Base-by-base conservation (phyloP, 2,888 invertebrate species). In the Trissolcus japonicus region DNA sequence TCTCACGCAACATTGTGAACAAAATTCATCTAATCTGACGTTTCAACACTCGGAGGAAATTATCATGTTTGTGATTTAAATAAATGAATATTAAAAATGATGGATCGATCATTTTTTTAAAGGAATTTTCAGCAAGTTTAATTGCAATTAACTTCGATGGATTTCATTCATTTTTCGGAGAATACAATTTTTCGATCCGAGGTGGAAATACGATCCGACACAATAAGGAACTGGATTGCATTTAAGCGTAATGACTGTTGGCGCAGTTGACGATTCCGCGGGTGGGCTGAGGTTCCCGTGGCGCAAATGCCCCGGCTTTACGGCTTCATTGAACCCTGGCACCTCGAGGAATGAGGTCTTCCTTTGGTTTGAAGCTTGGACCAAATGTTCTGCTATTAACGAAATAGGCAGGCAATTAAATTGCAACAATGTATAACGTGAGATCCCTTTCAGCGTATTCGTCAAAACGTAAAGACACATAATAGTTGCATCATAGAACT, bases 211-310 rank as follows among this genome's bases (percentile, higher is more conserved):
- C 4, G 35, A 35, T 35, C 11, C 1, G 35, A 35, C 9, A 35
- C 35, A 35, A 35, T 35, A 6, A 35, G 35, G 35, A 35, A 35
- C 35, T 35, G 11, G 81, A 83, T 82, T 83, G 80, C 81, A n/a
- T n/a, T 86, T 84, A 86, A 75, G 83, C 86, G 81, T 86, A 86
- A 86, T 86, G 83, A 83, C 80, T 80, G 80, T 84, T 80, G 80
- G 83, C 80, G 84, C 85, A 87, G 87, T 87, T 85, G 86, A 87
- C 85, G 85, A 86, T 88, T 84, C 85, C 82, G 82, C 85, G 85
- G 87, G 85, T 84, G 86, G 84, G 82, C 84, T 81, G 56, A 74
- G 67, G 79, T 82, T 83, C 82, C 85, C 82, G 83, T 81, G 65
- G 83, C 69, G 82, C 80, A 78, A 78, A 80, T 77, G 78, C 76